Evolutionary conservation across 2,797 vertebrate genomes (phyloP).

Genomic region (Pseudochromis fuscus): DNA sequence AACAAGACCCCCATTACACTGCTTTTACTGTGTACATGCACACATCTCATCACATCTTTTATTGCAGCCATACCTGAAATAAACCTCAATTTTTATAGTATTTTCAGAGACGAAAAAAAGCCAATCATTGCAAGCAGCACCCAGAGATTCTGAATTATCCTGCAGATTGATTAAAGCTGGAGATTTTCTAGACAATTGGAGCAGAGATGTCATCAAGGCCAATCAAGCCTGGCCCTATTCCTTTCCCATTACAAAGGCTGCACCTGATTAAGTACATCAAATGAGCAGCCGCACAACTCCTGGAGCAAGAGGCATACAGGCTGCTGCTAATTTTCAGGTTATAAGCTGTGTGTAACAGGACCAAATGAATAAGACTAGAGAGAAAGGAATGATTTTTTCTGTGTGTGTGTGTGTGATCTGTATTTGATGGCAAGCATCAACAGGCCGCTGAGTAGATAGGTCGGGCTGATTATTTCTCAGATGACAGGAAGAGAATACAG

Average conservation of each 20-base stretch:
- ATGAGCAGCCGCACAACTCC: slow-evolving; percentile 79
- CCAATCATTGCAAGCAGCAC: slow-evolving; percentile 65
- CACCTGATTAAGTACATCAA: slow-evolving; percentile 86
- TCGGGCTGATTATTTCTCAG: slow-evolving; percentile 82
- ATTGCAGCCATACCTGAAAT: slow-evolving; percentile 52
- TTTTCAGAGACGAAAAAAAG: slow-evolving; percentile 59
- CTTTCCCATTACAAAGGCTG: slow-evolving; percentile 85
- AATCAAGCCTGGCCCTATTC: slow-evolving; percentile 84
- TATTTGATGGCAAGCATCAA: slow-evolving; percentile 82
- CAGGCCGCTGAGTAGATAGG: slow-evolving; percentile 73
- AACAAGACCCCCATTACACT: slow-evolving; percentile 8
- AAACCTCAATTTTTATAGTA: slow-evolving; percentile 54
- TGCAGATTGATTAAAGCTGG: slow-evolving; percentile 84
- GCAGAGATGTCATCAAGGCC: slow-evolving; percentile 86
- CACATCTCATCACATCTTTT: slow-evolving; percentile 50
- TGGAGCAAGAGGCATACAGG: slow-evolving; percentile 74
- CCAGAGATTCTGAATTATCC: slow-evolving; percentile 77
- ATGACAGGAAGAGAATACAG: slow-evolving; percentile 79
- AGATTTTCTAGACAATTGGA: slow-evolving; percentile 86
- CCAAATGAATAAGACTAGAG: slow-evolving; percentile 80
- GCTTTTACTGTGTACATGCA: slow-evolving; percentile 35
- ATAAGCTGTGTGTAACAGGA: slow-evolving; percentile 80
- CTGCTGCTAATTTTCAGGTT: slow-evolving; percentile 83
- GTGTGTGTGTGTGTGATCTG: slow-evolving; percentile 76
- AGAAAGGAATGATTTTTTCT: slow-evolving; percentile 74